These are phyloP conservation scores for Pantherophis vulpinus DNA, from an alignment of 2,797 vertebrate species.

Conservation along the genomic window DNA sequence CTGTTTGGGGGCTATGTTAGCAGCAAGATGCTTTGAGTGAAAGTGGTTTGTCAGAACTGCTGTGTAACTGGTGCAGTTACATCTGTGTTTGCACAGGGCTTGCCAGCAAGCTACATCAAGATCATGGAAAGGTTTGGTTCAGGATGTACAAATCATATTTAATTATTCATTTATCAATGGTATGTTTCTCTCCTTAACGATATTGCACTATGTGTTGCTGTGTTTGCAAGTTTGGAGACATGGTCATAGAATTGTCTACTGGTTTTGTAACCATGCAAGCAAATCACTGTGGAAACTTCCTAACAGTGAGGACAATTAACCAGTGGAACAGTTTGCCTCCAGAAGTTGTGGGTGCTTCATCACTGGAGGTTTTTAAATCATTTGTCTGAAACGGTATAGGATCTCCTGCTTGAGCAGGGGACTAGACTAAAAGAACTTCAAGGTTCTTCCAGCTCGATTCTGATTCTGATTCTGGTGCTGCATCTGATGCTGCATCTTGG, in stretches of 20 bases:
- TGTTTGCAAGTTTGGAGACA: background rate
- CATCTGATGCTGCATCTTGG: background rate
- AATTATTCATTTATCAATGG: background rate
- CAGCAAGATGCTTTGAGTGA: background rate
- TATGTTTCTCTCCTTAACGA: background rate
- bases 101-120: background rate
- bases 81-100: background rate
- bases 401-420: too few relatives aligned
- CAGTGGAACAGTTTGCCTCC: too few relatives aligned
- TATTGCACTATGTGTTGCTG: background rate
- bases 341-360: too few relatives aligned
- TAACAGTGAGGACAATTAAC: too few relatives aligned
- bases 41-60: background rate
- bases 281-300: background rate
- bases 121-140: background rate
- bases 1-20: background rate
- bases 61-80: background rate
- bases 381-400: too few relatives aligned
- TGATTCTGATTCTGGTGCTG: background rate
- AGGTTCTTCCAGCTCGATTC: too few relatives aligned
- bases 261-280: background rate
- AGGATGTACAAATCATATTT: background rate
- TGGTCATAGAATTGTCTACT: background rate
- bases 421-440: too few relatives aligned
- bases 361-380: too few relatives aligned